phyloP scores from a whole-genome alignment of 2,113 vertebrate genomes.

The Formicarius rufipectus region DNA sequence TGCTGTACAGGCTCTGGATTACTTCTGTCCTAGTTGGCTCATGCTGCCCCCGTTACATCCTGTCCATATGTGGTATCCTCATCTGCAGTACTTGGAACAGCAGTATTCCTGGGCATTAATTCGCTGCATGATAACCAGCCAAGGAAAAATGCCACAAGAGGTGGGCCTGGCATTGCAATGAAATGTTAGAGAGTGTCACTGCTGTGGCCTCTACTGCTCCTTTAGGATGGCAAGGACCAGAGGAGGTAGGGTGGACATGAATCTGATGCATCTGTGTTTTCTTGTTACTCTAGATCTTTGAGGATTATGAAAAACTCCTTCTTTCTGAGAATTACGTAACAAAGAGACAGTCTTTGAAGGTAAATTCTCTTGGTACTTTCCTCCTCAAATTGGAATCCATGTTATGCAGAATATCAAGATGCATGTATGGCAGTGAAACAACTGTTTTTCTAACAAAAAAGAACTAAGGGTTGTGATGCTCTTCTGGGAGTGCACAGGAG shows the following conservation, averaged over 20 bases:
- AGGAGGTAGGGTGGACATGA: not conserved
- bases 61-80: slow-evolving; percentile 38
- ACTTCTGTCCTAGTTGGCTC: slow-evolving; percentile 38
- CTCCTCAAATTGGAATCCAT: not conserved
- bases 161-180: not conserved
- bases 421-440: not conserved
- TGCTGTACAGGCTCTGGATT: not conserved
- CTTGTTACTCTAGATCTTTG: slow-evolving; percentile 84
- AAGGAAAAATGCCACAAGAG: not conserved
- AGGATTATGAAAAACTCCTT: slow-evolving; percentile 96
- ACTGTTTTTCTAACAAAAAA: not conserved
- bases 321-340: slow-evolving; percentile 98
- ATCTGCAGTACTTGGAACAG: not conserved
- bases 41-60: not conserved
- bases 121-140: not conserved
- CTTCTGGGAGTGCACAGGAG: not conserved
- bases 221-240: not conserved
- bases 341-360: slow-evolving; percentile 97
- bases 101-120: not conserved
- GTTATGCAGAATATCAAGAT: not conserved
- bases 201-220: not conserved
- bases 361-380: slow-evolving; percentile 55
- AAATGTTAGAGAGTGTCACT: not conserved
- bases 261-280: not conserved
- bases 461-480: not conserved